phyloP scores from a whole-genome alignment of 2,113 vertebrate species.

The Spermophilus dauricus region DNA sequence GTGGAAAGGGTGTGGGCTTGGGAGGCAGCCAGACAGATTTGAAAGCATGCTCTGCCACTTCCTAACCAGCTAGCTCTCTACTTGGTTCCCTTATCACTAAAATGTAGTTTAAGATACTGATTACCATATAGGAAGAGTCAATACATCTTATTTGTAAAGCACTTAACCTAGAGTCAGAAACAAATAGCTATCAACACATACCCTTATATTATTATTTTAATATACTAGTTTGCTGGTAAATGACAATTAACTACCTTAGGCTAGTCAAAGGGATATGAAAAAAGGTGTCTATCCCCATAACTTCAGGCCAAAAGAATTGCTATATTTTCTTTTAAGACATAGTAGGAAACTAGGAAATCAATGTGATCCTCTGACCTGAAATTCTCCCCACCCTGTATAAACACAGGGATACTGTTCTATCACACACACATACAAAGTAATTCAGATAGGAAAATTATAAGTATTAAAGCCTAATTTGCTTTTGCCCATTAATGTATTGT shows the following conservation, averaged over 20 bases:
- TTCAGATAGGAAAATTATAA: not conserved
- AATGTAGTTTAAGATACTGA: not conserved
- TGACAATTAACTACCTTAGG: not conserved
- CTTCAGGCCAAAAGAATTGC: not conserved
- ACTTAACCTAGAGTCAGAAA: not conserved
- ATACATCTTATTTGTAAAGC: not conserved
- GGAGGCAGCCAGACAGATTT: not conserved
- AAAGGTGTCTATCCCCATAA: not conserved
- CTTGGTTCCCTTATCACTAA: not conserved
- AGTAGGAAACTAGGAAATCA: not conserved
- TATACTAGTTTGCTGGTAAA: not conserved
- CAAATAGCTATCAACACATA: not conserved
- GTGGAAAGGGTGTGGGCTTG: not conserved
- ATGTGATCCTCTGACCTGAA: slow-evolving; percentile 46
- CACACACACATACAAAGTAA: not conserved
- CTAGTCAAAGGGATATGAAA: not conserved
- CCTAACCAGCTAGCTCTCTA: not conserved
- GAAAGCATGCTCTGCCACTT: not conserved
- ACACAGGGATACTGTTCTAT: not conserved
- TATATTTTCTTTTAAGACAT: not conserved
- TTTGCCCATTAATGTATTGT: not conserved
- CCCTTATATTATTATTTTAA: not conserved
- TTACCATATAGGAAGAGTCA: not conserved
- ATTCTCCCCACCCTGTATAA: not conserved
- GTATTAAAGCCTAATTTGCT: not conserved